phyloP scores from a whole-genome alignment of 2,113 vertebrate genomes.

The Elachura formosa region DNA sequence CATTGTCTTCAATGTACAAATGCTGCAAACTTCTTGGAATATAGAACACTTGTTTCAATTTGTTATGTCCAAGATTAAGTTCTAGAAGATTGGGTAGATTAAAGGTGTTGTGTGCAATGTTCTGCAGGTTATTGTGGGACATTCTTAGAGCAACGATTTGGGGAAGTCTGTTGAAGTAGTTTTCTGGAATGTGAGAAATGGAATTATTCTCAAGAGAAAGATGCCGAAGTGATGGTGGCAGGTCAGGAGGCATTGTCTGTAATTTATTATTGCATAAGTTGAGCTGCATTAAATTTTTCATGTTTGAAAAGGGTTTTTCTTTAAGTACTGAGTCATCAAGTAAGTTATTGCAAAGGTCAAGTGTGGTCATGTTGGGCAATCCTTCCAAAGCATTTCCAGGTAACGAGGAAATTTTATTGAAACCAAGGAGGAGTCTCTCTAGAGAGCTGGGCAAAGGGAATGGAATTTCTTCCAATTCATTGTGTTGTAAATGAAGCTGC shows the following conservation, averaged over 20 bases:
- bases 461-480: slow-evolving; percentile 77
- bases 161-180: slow-evolving; percentile 74
- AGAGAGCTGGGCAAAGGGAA: slow-evolving; percentile 74
- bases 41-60: slow-evolving; percentile 75
- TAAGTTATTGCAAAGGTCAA: slow-evolving; percentile 77
- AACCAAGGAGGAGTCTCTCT: slow-evolving; percentile 75
- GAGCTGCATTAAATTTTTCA: slow-evolving; percentile 76
- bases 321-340: slow-evolving; percentile 68
- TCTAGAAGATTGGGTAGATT: slow-evolving; percentile 77
- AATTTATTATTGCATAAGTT: slow-evolving; percentile 77
- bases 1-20: slow-evolving; percentile 78
- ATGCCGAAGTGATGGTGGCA: slow-evolving; percentile 78
- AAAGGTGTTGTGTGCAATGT: slow-evolving; percentile 70
- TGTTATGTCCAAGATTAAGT: slow-evolving; percentile 81
- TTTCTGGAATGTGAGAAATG: slow-evolving; percentile 75
- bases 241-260: slow-evolving; percentile 71
- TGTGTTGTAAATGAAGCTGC: slow-evolving; percentile 78
- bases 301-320: slow-evolving; percentile 65
- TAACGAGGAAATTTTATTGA: slow-evolving; percentile 74
- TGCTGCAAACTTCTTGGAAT: slow-evolving; percentile 79
- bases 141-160: slow-evolving; percentile 75
- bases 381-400: slow-evolving; percentile 56
- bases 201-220: slow-evolving; percentile 81
- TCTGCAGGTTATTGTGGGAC: slow-evolving; percentile 74
- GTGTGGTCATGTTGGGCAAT: slow-evolving; percentile 73